Base-by-base conservation (phyloP, 2,797 vertebrate species). In the Brachyalestes nurse region DNA sequence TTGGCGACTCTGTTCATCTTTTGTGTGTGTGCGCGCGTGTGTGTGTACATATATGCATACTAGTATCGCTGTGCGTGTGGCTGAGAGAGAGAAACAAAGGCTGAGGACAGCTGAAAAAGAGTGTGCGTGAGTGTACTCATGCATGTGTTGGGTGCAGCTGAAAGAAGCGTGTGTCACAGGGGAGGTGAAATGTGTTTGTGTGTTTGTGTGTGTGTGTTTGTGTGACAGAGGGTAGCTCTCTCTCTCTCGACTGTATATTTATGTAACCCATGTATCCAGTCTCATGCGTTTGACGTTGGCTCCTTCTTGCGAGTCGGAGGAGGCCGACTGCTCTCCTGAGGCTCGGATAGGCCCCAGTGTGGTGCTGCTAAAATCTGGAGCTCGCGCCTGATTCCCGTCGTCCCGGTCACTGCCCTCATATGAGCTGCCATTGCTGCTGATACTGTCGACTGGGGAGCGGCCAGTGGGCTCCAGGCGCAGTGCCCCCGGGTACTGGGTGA, bases 181-280 rank as follows among this genome's bases (percentile, higher is more conserved):
- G 74, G 57, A 82, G 55, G 75, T 51, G 40, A 57, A 60, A 65
- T 74, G 25, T 77, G 49, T 51, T 64, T 77, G 72, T 83, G 73
- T 75, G 65, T 80, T 14, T 75, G 40, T 67, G 47, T 62, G 42
- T 55, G 65, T 67, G 66, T 75, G 65, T 12, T 25, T 74, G 58
- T 69, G 58, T 47, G 78, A 78, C 51, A 51, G 65, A 78, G 67
- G 69, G 72, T 58, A 72, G 21, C 67, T 86, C 85, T 84, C 0
- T 87, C 77, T 61, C 70, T 0, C 47, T 72, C 58, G 16, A 69
- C 73, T 77, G 5, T 57, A 83, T 21, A 78, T 91, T 92, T 96
- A 98, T 96, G 97, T 97, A 87, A 97, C 96, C 97, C 97, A 98
- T 87, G 96, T 82, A 78, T 98, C 97, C 87, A 98, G 91, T 84